phyloP scores from a whole-genome alignment of 2,888 invertebrate species.

The Phymatocera aterrima region DNA sequence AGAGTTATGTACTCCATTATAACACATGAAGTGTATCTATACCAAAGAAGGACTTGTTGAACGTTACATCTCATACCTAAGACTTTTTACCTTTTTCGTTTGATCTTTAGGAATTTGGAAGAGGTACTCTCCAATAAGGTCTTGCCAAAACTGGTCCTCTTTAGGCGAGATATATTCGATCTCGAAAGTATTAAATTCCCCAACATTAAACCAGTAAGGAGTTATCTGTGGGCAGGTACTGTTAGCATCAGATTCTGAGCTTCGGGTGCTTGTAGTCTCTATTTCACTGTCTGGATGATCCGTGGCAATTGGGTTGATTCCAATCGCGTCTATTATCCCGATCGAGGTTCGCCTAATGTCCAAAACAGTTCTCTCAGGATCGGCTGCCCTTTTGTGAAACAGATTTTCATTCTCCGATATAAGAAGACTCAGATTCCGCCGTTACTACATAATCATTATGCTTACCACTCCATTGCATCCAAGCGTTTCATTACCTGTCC shows the following conservation, averaged over 20 bases:
- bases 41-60: neutral
- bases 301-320: slow-evolving; percentile 82
- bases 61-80: neutral
- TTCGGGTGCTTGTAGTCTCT: slow-evolving; percentile 69
- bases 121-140: slow-evolving; percentile 85
- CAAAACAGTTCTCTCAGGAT: neutral
- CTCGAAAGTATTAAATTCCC: slow-evolving; percentile 80
- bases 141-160: slow-evolving; percentile 87
- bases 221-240: slow-evolving; percentile 81
- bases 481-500: slow-evolving; percentile 73
- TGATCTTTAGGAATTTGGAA: slow-evolving; percentile 83
- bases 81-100: slow-evolving; percentile 76
- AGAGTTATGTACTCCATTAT: neutral
- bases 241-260: slow-evolving; percentile 2
- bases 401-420: slow-evolving; percentile 68
- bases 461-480: slow-evolving; percentile 73
- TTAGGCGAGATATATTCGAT: slow-evolving; percentile 81
- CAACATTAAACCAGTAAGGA: slow-evolving; percentile 84
- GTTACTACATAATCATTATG: neutral
- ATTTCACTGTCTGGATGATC: slow-evolving; percentile 74
- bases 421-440: neutral
- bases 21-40: neutral
- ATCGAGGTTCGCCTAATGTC: neutral
- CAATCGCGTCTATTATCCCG: slow-evolving; percentile 78
- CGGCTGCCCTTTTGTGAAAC: neutral